These are phyloP conservation scores for Drosophila mercatorum DNA, from an alignment of 2,888 invertebrate species.

Conservation along the genomic window DNA sequence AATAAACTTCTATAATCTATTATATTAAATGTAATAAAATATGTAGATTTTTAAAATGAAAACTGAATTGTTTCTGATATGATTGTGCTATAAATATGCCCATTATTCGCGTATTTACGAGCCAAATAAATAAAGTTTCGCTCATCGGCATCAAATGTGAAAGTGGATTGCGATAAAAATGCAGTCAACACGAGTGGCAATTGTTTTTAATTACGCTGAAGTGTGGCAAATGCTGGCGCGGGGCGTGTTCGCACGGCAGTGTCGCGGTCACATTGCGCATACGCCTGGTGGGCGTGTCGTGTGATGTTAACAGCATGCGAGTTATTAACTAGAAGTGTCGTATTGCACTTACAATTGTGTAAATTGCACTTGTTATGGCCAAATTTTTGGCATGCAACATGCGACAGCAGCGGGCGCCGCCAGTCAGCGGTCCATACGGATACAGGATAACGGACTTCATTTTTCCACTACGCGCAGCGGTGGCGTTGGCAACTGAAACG, in stretches of 20 bases:
- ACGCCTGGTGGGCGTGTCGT: conserved; percentile 37
- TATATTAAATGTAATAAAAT: no score
- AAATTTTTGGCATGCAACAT: conserved; percentile 90
- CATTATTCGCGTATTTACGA: background rate
- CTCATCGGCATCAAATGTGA: conserved; percentile 9
- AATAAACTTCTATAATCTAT: no score
- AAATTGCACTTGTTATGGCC: conserved; percentile 90
- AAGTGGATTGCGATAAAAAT: conserved; percentile 20
- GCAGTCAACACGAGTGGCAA: conserved; percentile 19
- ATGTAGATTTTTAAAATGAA: no score
- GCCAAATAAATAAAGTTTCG: background rate
- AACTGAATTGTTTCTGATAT: background rate
- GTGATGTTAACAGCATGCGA: conserved; percentile 21
- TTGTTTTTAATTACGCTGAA: conserved; percentile 41
- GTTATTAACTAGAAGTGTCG: conserved; percentile 26
- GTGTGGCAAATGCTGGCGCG: conserved; percentile 2
- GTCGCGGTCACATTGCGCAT: conserved; percentile 49
- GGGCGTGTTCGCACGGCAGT: conserved; percentile 17
- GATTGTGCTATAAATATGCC: background rate
- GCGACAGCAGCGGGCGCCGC: conserved; percentile 87
- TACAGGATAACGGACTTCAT: conserved; percentile 86
- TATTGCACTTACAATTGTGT: conserved; percentile 88
- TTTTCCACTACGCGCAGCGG: conserved; percentile 75
- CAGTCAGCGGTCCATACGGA: conserved; percentile 85
- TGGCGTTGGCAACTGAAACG: conserved; percentile 63